These are phyloP conservation scores for Anomalospiza imberbis DNA, from an alignment of 2,797 vertebrate genomes.

Conservation along the genomic window DNA sequence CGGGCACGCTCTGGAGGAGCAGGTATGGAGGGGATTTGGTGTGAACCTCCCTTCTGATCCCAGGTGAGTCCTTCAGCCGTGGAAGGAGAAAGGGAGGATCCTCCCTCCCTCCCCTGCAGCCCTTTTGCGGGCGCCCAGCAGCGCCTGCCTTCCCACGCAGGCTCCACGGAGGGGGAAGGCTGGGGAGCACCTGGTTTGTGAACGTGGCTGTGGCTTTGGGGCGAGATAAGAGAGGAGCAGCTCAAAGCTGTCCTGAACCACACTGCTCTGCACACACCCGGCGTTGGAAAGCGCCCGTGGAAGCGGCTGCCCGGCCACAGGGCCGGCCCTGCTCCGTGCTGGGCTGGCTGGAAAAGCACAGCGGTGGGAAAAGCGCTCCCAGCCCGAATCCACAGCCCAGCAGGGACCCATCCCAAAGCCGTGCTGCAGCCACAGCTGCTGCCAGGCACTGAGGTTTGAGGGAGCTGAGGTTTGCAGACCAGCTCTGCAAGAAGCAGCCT, in stretches of 20 bases:
- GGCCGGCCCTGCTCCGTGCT: not conserved
- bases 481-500: not conserved
- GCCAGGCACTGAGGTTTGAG: not conserved
- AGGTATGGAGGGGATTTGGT: not conserved
- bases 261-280: not conserved
- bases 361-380: rapidly evolving
- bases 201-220: slow-evolving; percentile 56
- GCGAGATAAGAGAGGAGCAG: slow-evolving; percentile 42
- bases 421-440: not conserved
- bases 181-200: slow-evolving; percentile 28
- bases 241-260: not conserved
- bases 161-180: slow-evolving; percentile 45
- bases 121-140: not conserved
- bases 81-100: slow-evolving; percentile 8
- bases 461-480: not conserved
- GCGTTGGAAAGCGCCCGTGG: not conserved
- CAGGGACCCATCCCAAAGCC: not conserved
- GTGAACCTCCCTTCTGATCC: not conserved
- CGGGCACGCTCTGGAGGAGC: not conserved
- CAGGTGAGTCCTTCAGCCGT: not conserved
- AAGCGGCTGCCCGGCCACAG: not conserved
- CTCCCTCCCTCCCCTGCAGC: slow-evolving; percentile 17
- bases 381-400: not conserved
- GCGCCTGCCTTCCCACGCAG: slow-evolving; percentile 56
- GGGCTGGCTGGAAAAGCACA: not conserved